Conservation (phyloP, 2,113 vertebrate species). For the Psettodes erumei region DNA sequence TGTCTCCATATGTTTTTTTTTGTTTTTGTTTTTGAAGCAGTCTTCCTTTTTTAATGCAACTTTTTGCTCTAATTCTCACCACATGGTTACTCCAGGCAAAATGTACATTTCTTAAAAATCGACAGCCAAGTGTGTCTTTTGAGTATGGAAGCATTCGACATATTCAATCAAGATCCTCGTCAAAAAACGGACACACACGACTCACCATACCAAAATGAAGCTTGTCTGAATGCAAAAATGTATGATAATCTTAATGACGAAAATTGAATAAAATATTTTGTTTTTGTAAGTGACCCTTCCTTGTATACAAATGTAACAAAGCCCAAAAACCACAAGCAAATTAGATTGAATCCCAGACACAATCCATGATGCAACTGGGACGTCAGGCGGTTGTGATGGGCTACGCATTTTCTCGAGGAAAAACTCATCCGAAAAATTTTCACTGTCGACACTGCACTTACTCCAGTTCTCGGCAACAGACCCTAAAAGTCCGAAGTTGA, state of each 20-base stretch:
- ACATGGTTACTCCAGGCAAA: conserved; percentile 46
- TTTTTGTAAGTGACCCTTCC: conserved; percentile 66
- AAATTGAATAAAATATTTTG: conserved; percentile 81
- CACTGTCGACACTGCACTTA: too few species aligned
- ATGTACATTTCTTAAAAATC: conserved; percentile 44
- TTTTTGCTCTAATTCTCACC: conserved; percentile 52
- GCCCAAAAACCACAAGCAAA: neutral
- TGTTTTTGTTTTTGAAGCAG: conserved; percentile 53
- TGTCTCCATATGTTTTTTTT: conserved; percentile 47
- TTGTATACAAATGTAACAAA: neutral
- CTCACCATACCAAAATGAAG: conserved; percentile 75
- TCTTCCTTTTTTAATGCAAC: conserved; percentile 75
- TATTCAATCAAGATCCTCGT: conserved; percentile 68
- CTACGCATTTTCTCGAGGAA: too few species aligned
- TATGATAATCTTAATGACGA: conserved; percentile 72
- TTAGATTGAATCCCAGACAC: too few species aligned
- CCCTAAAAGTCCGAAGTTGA: too few species aligned
- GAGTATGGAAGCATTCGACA: conserved; percentile 57
- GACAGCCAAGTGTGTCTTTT: conserved; percentile 54
- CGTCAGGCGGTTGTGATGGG: too few species aligned
- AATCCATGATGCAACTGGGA: too few species aligned
- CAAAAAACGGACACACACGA: conserved; percentile 55
- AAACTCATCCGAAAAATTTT: too few species aligned
- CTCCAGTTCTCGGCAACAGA: too few species aligned
- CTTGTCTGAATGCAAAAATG: conserved; percentile 81